Conservation (phyloP, 2,113 vertebrate genomes). For the rat (Rattus norvegicus) region DNA sequence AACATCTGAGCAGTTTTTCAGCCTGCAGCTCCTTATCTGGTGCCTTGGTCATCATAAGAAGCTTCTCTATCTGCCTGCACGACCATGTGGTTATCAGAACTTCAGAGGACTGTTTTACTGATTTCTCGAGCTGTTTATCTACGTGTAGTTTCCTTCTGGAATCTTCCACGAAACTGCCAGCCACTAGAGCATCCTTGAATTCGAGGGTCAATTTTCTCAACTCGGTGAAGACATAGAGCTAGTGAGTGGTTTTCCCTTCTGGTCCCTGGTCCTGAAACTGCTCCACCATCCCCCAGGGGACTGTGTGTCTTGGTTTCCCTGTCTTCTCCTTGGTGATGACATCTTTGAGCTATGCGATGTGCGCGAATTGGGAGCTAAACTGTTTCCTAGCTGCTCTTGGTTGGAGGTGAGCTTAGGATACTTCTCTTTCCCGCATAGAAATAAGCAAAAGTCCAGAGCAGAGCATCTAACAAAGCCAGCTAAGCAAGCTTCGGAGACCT, state of each 20-base stretch:
- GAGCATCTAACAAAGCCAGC: neutral
- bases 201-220: neutral
- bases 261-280: neutral
- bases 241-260: neutral
- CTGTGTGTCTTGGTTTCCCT: neutral
- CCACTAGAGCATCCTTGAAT: neutral
- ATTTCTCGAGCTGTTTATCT: slow-evolving; percentile 21
- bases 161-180: neutral
- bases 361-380: neutral
- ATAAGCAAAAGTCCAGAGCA: neutral
- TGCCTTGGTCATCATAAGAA: neutral
- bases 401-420: neutral
- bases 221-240: neutral
- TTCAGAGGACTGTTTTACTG: neutral
- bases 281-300: neutral
- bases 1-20: neutral
- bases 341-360: neutral
- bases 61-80: neutral
- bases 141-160: neutral
- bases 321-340: neutral
- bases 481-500: slow-evolving; percentile 1
- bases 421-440: slow-evolving; percentile 5
- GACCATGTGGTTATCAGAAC: neutral
- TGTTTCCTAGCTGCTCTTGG: slow-evolving; percentile 3
- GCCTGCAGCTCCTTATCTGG: neutral